Evolutionary conservation across 2,113 vertebrate species (phyloP), one percentile per base, ranked within the genome.

Genomic region (Tenebrosternarchus preto): DNA sequence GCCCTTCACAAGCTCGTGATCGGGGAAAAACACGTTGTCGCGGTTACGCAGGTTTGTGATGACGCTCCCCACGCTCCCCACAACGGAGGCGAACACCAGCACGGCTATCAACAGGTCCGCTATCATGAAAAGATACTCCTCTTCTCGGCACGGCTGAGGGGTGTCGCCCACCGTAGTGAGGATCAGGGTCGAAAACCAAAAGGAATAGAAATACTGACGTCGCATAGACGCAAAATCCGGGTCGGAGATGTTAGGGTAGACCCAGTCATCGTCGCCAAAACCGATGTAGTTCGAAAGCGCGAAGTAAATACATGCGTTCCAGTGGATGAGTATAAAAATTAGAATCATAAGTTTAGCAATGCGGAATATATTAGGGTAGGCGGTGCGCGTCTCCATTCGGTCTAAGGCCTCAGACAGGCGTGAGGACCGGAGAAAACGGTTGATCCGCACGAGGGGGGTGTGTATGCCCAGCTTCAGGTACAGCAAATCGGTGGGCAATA

Each of bases 241-340:
- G 1, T 57, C 0, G 0, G 90, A 87, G 4, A 91, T 88, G 67
- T 96, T 94, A 4, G 96, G 97, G 87, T 96, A 97, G 0, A 98
- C 96, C 97, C 97, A 98, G 0, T 0, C 0, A 1, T 99, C 96
- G 0, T 55, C 33, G 1, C 97, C 95, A 1, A 95, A 95, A 66
- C 96, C 96, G 3, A 99, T 86, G 76, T 84, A 87, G 4, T 22
- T 72, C 0, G 96, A 99, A 39, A 98, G 93, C 0, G 95, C 92
- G 0, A 97, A 98, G 90, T 98, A 98, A 4, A 96, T 80, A 82
- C 97, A 98, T 83, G 90, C 90, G 1, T 97, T 95, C 95, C 96
- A 96, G 78, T 98, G 96, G 86, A 98, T 97, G 84, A 95, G 77
- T 5, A 95, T 88, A 3, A 97, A 94, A 82, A 95, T 93, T 85